Evolutionary conservation across 1,140 invertebrate genomes (phyloP), one percentile per base, ranked within the genome.

Genomic region (Scylla paramamosain): DNA sequence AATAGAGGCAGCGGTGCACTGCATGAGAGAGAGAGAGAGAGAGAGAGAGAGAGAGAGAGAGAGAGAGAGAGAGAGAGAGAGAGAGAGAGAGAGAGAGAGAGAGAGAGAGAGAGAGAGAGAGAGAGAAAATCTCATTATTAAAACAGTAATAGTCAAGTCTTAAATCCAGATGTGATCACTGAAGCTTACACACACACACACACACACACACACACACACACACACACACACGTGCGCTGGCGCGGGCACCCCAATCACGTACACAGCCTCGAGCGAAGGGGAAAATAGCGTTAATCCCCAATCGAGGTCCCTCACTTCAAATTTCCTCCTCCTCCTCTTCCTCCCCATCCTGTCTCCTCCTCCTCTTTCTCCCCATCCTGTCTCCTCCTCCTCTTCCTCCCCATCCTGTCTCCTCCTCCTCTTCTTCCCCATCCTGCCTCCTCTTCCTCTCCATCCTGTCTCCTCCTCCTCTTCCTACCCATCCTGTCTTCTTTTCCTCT

Each of bases 101-200:
- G 67, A 77, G 67, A 77, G 67, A 77, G 67, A 77, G 67, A 77
- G 67, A 77, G 67, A 77, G 67, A 77, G 67, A 77, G 67, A 77
- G 67, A 77, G 67, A 77, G 67, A 77, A 20, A 77, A 20, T 16
- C 7, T 77, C 67, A 3, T 77, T 77, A 77, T 20, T 77, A 77
- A 77, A n/a, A 77, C 16, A 77, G 1, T 77, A 77, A 77, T 7
- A 0, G 67, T 77, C 67, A n/a, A 25, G 67, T 77, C 67, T 77
- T 77, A n/a, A n/a, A 77, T 77, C 67, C 67, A 2, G n/a, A 25
- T n/a, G 20, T n/a, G 67, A 77, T 77, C 25, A 77, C 25, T 52
- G 39, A 28, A 46, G 45, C 32, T 46, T 52, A 25, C 29, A 8
- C 25, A n/a, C 86, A 88, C 32, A 87, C 39, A 39, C 32, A 88